These are phyloP conservation scores for Syrmaticus mikado DNA, from an alignment of 2,113 vertebrate species.

Conservation along the genomic window DNA sequence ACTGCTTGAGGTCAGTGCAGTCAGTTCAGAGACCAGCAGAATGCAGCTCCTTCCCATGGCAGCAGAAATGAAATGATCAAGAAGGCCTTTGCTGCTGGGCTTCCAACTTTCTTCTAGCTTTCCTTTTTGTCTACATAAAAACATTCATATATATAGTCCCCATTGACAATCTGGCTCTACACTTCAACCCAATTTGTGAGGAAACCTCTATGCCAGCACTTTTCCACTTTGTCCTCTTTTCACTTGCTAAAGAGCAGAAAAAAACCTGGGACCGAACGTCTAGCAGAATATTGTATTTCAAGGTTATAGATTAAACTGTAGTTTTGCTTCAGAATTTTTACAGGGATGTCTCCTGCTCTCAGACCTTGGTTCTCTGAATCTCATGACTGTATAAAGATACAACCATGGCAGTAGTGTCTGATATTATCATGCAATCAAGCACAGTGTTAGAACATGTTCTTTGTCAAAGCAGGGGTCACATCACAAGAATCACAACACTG, in stretches of 20 bases:
- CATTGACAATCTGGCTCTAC: background rate
- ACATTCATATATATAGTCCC: background rate
- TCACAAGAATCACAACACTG: background rate
- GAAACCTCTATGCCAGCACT: background rate
- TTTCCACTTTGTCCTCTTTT: background rate
- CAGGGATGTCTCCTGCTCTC: background rate
- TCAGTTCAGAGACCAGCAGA: background rate
- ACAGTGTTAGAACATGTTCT: background rate
- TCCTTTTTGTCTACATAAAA: background rate
- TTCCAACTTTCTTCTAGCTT: background rate
- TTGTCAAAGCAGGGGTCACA: background rate
- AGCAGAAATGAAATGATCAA: background rate
- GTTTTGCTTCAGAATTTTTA: background rate
- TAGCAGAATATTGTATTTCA: background rate
- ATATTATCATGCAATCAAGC: background rate
- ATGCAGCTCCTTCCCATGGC: background rate
- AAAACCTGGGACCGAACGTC: background rate
- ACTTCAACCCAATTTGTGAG: background rate
- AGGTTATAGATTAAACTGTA: background rate
- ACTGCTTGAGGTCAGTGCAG: rapidly evolving
- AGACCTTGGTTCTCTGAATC: background rate
- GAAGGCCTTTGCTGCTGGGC: background rate
- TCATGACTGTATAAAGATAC: background rate
- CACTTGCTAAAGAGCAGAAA: background rate
- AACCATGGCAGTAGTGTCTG: background rate